A percentile compares a stretch with the other conserved stretches of the same genome.
phyloP scores from a whole-genome alignment of 35 echinoderm and acorn worm genomes.

The Apostichopus japonicus region DNA sequence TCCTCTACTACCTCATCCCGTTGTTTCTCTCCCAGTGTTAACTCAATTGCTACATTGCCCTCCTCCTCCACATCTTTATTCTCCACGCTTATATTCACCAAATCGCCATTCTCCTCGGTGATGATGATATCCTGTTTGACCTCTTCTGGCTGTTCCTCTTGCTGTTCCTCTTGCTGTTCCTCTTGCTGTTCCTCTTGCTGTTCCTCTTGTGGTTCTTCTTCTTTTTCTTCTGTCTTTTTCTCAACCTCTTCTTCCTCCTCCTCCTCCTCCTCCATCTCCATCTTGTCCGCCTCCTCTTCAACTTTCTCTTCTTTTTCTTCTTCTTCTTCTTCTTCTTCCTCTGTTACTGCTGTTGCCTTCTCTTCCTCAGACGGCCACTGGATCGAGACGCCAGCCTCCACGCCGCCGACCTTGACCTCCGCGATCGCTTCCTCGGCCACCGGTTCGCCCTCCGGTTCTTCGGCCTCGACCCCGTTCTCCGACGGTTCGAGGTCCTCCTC shows the following conservation, averaged over 20 bases:
- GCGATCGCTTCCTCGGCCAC: constrained; percentile 37
- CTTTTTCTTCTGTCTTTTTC: neutral
- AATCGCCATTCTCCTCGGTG: neutral
- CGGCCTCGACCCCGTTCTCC: neutral
- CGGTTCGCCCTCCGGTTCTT: constrained; percentile 1
- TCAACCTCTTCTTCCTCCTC: neutral
- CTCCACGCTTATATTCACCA: neutral
- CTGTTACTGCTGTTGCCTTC: neutral
- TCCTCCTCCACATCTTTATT: neutral
- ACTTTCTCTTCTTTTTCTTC: neutral
- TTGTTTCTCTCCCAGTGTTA: constrained; percentile 37
- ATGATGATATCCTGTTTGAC: neutral
- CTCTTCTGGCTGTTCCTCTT: neutral
- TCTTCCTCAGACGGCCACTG: constrained; percentile 34
- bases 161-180: neutral
- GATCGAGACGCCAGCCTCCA: constrained; percentile 24
- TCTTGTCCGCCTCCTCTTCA: neutral
- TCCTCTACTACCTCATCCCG: constrained; percentile 18
- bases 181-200: neutral
- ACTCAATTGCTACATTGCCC: constrained; percentile 52
- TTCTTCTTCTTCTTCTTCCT: neutral
- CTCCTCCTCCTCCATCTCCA: neutral
- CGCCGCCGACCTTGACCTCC: constrained; percentile 33
- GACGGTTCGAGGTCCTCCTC: neutral
- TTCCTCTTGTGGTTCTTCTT: neutral